A percentile compares a stretch with the other conserved stretches of the same genome.
These are phyloP conservation scores for Rhipidura dahli DNA, from an alignment of 2,113 vertebrate genomes.

Conservation along the genomic window DNA sequence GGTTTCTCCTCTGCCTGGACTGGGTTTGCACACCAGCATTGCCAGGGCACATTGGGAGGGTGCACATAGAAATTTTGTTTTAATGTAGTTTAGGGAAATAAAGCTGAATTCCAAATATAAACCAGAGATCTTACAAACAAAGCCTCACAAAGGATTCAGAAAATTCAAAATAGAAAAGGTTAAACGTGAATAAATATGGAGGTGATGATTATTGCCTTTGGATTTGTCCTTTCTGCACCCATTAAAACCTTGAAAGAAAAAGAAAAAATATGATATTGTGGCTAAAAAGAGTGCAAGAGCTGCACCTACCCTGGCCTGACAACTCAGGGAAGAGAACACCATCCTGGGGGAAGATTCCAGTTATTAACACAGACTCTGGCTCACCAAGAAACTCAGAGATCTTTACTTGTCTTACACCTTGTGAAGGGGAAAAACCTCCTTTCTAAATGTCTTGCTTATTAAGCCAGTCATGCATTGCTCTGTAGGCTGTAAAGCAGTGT, in stretches of 20 bases:
- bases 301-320: neutral
- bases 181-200: neutral
- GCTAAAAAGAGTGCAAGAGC: neutral
- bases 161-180: neutral
- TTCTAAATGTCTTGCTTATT: conserved; percentile 72
- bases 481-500: conserved; percentile 66
- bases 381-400: conserved; percentile 11
- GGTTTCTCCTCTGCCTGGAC: neutral
- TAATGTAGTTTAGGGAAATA: neutral
- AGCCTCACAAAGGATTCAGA: neutral
- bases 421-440: neutral
- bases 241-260: neutral
- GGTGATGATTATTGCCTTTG: neutral
- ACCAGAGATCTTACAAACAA: neutral
- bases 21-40: neutral
- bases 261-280: neutral
- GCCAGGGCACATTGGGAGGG: neutral
- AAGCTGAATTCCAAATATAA: neutral
- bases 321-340: neutral
- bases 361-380: conserved; percentile 14
- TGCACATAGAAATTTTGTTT: fast-evolving
- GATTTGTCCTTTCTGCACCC: neutral
- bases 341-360: conserved; percentile 21
- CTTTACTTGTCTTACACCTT: conserved; percentile 26
- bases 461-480: conserved; percentile 69